phyloP scores from a whole-genome alignment of 2,113 vertebrate species.

The Pteronura brasiliensis region DNA sequence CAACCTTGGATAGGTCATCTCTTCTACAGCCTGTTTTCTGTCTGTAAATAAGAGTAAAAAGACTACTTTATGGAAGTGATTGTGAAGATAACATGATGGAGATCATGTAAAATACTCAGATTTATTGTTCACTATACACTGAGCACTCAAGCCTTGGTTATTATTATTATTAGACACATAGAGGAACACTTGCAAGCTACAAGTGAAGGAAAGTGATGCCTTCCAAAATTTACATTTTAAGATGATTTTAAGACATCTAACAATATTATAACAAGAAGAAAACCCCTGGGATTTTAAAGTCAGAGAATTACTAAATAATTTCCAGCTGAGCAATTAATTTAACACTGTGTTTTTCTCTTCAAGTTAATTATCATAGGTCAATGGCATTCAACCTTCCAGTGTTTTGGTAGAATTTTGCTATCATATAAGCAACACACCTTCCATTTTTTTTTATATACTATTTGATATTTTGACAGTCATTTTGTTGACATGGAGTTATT shows the following conservation, averaged over 20 bases:
- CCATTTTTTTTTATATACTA: not conserved
- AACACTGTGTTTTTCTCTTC: constrained; percentile 49
- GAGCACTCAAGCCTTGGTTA: not conserved
- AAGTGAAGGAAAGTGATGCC: not conserved
- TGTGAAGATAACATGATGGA: not conserved
- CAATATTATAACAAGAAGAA: constrained; percentile 38
- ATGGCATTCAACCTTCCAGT: constrained; percentile 30
- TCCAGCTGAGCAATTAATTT: constrained; percentile 76
- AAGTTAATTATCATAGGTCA: constrained; percentile 73
- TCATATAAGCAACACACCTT: constrained; percentile 26
- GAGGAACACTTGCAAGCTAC: not conserved
- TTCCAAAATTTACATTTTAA: constrained; percentile 36
- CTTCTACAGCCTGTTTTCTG: not conserved
- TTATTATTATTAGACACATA: constrained; percentile 16
- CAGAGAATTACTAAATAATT: constrained; percentile 73
- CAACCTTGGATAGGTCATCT: not conserved
- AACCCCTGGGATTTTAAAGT: constrained; percentile 57
- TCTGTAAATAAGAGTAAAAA: not conserved
- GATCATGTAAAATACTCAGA: not conserved
- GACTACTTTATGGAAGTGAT: not conserved
- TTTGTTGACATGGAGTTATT: constrained; percentile 36
- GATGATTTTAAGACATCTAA: constrained; percentile 29
- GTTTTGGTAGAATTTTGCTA: constrained; percentile 34
- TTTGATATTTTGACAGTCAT: constrained; percentile 42
- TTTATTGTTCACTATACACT: not conserved